Percentiles rank a stretch among this genome's conserved stretches.
phyloP scores from a whole-genome alignment of 2,797 vertebrate species.

The Rhinogobio ventralis region DNA sequence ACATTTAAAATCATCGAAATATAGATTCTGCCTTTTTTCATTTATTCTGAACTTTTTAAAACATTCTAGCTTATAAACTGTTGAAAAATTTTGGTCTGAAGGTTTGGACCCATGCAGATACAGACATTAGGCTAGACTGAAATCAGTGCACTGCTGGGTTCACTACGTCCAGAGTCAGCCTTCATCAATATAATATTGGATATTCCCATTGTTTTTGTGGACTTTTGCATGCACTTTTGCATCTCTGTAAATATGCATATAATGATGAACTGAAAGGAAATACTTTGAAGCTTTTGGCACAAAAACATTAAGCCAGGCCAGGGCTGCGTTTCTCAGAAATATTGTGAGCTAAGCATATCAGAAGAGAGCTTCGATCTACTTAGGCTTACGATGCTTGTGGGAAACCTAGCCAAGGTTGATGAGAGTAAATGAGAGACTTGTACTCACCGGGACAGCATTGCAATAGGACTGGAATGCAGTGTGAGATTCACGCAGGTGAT shows the following conservation, averaged over 20 bases:
- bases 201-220: neutral
- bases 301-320: neutral
- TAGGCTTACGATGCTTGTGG: neutral
- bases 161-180: neutral
- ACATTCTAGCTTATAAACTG: neutral
- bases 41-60: neutral
- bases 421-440: neutral
- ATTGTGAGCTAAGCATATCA: neutral
- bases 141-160: no score
- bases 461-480: constrained; percentile 33
- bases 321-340: neutral
- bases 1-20: neutral
- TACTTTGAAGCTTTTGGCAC: neutral
- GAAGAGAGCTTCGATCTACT: neutral
- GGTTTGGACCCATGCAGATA: neutral
- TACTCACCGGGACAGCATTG: constrained; percentile 66
- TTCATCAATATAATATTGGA: no score
- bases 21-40: neutral
- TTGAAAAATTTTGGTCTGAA: neutral
- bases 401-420: neutral
- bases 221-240: neutral
- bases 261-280: neutral
- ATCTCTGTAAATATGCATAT: neutral
- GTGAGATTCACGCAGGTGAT: constrained; percentile 49
- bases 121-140: neutral